Percentiles rank a stretch among this genome's conserved stretches.
Evolutionary conservation across 2,888 invertebrate species (phyloP).

Genomic region (Drosophila merina): DNA sequence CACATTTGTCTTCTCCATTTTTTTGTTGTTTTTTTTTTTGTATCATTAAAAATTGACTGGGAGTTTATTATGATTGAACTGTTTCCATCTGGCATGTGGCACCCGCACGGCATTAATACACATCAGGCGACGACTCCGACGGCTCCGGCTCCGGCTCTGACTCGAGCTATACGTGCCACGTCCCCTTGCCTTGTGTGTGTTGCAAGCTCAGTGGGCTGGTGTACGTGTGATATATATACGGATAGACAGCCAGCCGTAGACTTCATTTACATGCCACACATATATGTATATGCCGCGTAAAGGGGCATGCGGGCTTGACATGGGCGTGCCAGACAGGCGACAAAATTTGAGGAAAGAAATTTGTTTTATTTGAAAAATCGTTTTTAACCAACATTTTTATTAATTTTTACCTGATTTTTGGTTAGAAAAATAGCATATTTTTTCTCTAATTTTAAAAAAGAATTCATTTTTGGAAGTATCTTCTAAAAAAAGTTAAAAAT

Average conservation of each 20-base stretch:
- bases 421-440: no score
- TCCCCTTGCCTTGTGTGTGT: not conserved
- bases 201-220: not conserved
- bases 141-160: not conserved
- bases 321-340: not conserved
- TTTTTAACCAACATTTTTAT: no score
- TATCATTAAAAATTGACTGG: constrained; percentile 66
- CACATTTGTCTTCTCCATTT: constrained; percentile 30
- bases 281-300: not conserved
- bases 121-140: constrained; percentile 25
- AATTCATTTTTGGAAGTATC: no score
- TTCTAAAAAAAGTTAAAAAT: no score
- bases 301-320: not conserved
- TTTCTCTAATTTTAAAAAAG: no score
- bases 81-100: constrained; percentile 69
- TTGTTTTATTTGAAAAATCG: not conserved
- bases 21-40: constrained; percentile 17
- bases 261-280: constrained; percentile 29
- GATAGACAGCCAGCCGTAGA: constrained; percentile 22
- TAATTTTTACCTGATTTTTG: not conserved
- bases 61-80: constrained; percentile 77
- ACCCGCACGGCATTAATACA: constrained; percentile 63
- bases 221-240: constrained; percentile 2
- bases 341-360: no score
- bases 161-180: constrained; percentile 1